Conservation (phyloP, 2,888 invertebrate genomes). For the Metallyticus violacea region DNA sequence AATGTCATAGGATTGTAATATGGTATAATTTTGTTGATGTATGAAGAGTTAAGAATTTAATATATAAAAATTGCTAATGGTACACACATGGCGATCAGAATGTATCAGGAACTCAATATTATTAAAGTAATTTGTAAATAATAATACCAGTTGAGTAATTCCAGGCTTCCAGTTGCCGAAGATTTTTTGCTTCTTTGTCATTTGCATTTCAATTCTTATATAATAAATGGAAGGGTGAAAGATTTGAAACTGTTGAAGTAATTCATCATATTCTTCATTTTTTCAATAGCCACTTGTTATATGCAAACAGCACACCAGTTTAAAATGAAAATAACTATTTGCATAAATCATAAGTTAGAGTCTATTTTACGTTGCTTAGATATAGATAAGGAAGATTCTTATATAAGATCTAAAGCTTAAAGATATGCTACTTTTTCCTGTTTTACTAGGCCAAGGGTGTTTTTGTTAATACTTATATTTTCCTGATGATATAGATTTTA, state of each 20-base stretch:
- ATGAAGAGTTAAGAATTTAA: background rate
- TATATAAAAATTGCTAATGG: background rate
- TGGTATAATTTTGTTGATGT: background rate
- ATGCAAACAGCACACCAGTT: too few relatives aligned
- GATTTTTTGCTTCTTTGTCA: background rate
- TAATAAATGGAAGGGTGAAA: background rate
- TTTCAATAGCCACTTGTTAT: background rate
- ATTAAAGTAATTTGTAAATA: constrained; percentile 5
- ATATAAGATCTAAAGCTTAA: too few relatives aligned
- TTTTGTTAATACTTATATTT: too few relatives aligned
- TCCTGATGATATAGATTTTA: too few relatives aligned
- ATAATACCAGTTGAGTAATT: background rate
- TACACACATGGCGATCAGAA: background rate
- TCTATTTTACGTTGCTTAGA: too few relatives aligned
- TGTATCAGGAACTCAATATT: background rate
- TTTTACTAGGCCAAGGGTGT: too few relatives aligned
- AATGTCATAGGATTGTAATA: constrained; percentile 3
- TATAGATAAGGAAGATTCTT: too few relatives aligned
- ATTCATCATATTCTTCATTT: background rate
- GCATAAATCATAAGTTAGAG: too few relatives aligned
- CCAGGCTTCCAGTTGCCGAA: background rate
- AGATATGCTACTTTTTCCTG: too few relatives aligned
- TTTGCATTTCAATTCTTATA: constrained; percentile 8
- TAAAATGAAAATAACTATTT: too few relatives aligned
- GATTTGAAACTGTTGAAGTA: background rate